A percentile compares a stretch with the other conserved stretches of the same genome.
Conservation (phyloP, 2,888 invertebrate genomes). For the Cheilosia urbana region DNA sequence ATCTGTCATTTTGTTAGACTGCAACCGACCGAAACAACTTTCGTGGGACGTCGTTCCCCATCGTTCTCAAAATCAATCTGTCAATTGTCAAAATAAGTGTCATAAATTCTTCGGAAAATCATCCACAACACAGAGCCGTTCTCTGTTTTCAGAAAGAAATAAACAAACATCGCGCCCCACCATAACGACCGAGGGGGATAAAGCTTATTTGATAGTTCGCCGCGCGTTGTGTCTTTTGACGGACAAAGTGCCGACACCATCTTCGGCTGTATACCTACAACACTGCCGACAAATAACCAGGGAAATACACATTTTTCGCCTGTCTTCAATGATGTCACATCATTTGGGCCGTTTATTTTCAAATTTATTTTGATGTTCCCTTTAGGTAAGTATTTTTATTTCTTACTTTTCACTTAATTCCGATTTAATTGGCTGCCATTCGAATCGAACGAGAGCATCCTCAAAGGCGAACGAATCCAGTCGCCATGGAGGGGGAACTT, state of each 20-base stretch:
- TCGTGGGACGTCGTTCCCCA: conserved; percentile 6
- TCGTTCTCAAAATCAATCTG: conserved; percentile 59
- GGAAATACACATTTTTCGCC: conserved; percentile 28
- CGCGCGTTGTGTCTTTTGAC: conserved; percentile 22
- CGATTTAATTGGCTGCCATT: conserved; percentile 47
- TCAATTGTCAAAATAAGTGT: conserved; percentile 52
- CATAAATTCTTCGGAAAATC: conserved; percentile 50
- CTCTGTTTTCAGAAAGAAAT: not conserved
- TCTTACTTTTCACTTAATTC: conserved; percentile 51
- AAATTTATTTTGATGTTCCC: conserved; percentile 46
- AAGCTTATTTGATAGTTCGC: conserved; percentile 54
- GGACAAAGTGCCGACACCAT: conserved; percentile 15
- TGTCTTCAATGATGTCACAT: conserved; percentile 54
- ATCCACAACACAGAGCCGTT: not conserved
- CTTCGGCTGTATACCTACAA: not conserved
- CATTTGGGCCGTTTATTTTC: conserved; percentile 52
- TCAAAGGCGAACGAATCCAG: not conserved
- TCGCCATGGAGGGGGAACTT: not conserved
- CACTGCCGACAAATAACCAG: conserved; percentile 3
- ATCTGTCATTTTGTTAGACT: not conserved
- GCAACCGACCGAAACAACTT: not conserved
- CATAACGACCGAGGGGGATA: conserved; percentile 37
- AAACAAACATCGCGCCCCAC: conserved; percentile 13
- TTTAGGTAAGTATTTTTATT: conserved; percentile 29
- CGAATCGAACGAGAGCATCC: conserved; percentile 7